Evolutionary conservation across 2,888 invertebrate species (phyloP).

Genomic region (Drosophila buzzatii): DNA sequence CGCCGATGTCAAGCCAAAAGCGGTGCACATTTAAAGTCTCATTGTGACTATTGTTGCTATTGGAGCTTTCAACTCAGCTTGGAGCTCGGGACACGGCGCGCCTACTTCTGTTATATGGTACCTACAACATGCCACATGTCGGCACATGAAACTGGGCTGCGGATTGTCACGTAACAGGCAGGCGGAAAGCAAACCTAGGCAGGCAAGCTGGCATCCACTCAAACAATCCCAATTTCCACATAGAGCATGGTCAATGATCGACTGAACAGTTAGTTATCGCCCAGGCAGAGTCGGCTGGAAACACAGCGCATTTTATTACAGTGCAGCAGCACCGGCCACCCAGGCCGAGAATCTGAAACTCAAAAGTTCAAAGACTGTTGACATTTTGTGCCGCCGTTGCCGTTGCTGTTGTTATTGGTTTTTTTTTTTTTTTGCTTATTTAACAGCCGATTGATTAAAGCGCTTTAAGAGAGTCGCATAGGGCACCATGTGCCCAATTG

Average conservation of each 20-base stretch:
- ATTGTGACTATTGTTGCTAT: constrained; percentile 40
- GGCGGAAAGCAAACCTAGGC: not conserved
- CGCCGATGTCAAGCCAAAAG: constrained; percentile 41
- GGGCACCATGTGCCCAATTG: constrained; percentile 47
- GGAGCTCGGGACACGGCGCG: constrained; percentile 38
- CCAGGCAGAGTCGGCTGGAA: constrained; percentile 8
- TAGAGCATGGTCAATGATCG: constrained; percentile 15
- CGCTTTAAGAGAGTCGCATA: constrained; percentile 52
- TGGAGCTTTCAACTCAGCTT: constrained; percentile 1
- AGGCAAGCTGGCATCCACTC: not conserved
- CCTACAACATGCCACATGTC: constrained; percentile 41
- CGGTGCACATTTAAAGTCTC: constrained; percentile 48
- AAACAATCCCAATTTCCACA: constrained; percentile 24
- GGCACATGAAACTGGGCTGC: constrained; percentile 52
- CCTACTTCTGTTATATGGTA: constrained; percentile 35
- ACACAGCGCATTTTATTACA: constrained; percentile 50
- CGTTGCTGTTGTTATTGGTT: not conserved
- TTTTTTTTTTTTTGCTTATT: constrained; percentile 25
- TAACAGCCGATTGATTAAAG: constrained; percentile 69
- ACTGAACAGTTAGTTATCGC: constrained; percentile 58
- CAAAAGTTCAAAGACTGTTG: constrained; percentile 74
- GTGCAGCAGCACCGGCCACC: constrained; percentile 30
- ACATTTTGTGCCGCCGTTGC: constrained; percentile 55
- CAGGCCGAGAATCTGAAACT: constrained; percentile 23
- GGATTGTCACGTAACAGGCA: constrained; percentile 50